Percentiles rank a stretch among this genome's conserved stretches.
Evolutionary conservation across 92 coral and sea anemone species (phyloP).

Genomic region (Epizoanthus rinbou): DNA sequence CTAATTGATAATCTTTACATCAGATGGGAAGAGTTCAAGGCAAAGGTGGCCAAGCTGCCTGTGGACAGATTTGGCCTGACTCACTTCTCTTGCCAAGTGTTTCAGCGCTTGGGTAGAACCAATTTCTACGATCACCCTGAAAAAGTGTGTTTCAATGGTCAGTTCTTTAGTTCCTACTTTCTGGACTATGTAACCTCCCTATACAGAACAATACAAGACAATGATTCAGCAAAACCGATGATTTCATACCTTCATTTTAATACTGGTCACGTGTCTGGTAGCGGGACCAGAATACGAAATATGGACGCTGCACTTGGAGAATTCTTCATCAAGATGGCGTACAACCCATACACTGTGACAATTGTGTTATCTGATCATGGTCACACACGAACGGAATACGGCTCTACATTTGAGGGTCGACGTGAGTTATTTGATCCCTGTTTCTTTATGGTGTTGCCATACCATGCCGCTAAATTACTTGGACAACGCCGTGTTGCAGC

Average conservation of each 20-base stretch:
- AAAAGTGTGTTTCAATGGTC: slow-evolving; percentile 70
- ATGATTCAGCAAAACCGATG: slow-evolving; percentile 37
- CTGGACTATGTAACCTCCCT: slow-evolving; percentile 51
- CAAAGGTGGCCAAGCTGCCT: slow-evolving; percentile 39
- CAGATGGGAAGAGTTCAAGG: slow-evolving; percentile 64
- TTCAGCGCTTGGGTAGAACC: slow-evolving; percentile 52
- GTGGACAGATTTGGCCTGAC: slow-evolving; percentile 67
- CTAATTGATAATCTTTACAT: background rate
- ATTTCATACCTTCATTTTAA: slow-evolving; percentile 60
- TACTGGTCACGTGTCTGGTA: slow-evolving; percentile 69
- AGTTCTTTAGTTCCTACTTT: slow-evolving; percentile 62
- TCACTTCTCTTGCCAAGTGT: slow-evolving; percentile 63
- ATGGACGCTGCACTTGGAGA: slow-evolving; percentile 47
- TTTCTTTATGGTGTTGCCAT: slow-evolving; percentile 62
- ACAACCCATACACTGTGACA: slow-evolving; percentile 66
- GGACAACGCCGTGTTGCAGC: slow-evolving; percentile 60
- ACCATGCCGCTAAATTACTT: slow-evolving; percentile 60
- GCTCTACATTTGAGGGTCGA: slow-evolving; percentile 62
- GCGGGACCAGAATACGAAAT: slow-evolving; percentile 43
- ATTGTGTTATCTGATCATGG: slow-evolving; percentile 74
- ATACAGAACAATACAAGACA: slow-evolving; percentile 22
- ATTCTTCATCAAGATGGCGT: slow-evolving; percentile 52
- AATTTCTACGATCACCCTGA: slow-evolving; percentile 65
- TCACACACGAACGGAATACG: slow-evolving; percentile 59
- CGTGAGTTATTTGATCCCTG: slow-evolving; percentile 67